Conservation (phyloP, 2,888 invertebrate genomes). For the Disparrhopalites patrizii region DNA sequence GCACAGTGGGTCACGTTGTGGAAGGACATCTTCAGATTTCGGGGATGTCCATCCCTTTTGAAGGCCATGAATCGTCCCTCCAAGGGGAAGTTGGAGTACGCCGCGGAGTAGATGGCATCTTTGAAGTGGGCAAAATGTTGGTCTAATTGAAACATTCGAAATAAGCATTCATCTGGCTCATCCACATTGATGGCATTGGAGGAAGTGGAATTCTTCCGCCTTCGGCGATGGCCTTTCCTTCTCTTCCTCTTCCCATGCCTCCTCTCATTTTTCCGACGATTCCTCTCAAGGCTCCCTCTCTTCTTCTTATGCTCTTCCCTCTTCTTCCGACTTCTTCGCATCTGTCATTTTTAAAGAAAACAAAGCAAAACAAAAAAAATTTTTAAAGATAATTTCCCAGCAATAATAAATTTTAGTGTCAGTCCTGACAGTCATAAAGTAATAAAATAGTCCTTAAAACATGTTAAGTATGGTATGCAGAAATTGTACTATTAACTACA, state of each 20-base stretch:
- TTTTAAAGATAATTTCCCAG: too few relatives aligned
- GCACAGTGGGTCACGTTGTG: not conserved
- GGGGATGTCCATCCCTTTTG: constrained; percentile 1
- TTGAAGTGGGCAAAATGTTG: too few relatives aligned
- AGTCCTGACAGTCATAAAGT: too few relatives aligned
- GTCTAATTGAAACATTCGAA: not conserved
- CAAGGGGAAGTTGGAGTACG: not conserved
- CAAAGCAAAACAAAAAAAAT: too few relatives aligned
- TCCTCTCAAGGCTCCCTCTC: not conserved
- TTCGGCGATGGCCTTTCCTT: not conserved
- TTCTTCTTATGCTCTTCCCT: not conserved
- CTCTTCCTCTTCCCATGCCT: not conserved
- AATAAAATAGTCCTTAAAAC: too few relatives aligned
- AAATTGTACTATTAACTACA: too few relatives aligned
- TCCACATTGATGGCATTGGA: too few relatives aligned
- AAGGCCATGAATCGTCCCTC: constrained; percentile 14
- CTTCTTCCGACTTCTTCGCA: not conserved
- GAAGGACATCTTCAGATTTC: constrained; percentile 5
- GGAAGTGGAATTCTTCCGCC: not conserved
- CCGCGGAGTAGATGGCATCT: constrained; percentile 11
- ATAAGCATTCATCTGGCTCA: constrained; percentile 8
- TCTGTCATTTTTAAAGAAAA: too few relatives aligned
- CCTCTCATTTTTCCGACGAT: not conserved
- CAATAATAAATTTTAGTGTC: too few relatives aligned
- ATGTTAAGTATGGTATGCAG: too few relatives aligned